Evolutionary conservation across 2,888 invertebrate species (phyloP), one percentile per base, ranked within the genome.

Genomic region (Lamproptera curius): DNA sequence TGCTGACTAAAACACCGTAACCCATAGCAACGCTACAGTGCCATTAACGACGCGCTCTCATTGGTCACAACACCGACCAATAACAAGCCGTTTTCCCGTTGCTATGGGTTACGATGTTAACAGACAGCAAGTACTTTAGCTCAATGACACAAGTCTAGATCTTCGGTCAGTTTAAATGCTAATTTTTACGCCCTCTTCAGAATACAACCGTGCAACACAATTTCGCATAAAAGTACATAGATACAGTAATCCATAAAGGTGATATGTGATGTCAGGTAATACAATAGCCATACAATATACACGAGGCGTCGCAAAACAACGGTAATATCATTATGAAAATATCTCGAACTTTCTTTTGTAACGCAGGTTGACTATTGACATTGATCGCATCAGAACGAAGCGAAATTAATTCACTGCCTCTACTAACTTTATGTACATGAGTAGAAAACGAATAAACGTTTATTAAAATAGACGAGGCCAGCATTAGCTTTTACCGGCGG

Each of bases 201-300:
- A 31, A 11, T 2, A n/a, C 11, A 11, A 11, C n/a, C 13, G 15
- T 20, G 15, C 10, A 9, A 28, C 26, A 26, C 8, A 9, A 16
- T 37, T 44, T 45, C 28, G 38, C 38, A 31, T 31, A 33, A 16
- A 45, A 38, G 31, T 46, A 20, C 4, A 16, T 10, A 20, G 13
- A 31, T 14, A 31, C n/a, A 36, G 15, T 46, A 35, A 42, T 51
- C 4, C 28, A n/a, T n/a, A 20, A 6, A 20, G 50, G 55, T 71
- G 71, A 72, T 70, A 72, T 72, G 70, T 69, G 51, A 58, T 54
- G 51, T 69, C 69, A 69, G 68, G 68, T 69, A 63, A 55, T 58
- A 57, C 16, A 35, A 45, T 45, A 54, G 34, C 28, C 34, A 40
- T 49, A 31, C 38, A 46, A 14, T 53, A 37, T 46, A 49, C 26